Percentiles rank a stretch among this genome's conserved stretches.
Conservation (phyloP, 2,888 invertebrate genomes). For the Apotomis capreana region DNA sequence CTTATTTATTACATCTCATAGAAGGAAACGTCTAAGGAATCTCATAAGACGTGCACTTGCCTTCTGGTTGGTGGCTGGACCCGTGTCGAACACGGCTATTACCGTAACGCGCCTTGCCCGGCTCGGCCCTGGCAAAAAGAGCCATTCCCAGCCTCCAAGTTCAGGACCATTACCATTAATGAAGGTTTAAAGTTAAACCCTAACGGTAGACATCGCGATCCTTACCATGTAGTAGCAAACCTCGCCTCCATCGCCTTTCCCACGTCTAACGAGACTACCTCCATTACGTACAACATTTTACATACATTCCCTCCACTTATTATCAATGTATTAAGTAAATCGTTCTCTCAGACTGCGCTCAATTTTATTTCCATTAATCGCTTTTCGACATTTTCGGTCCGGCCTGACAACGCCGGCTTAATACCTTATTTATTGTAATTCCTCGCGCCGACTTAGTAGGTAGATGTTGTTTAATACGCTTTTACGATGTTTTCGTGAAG, state of each 20-base stretch:
- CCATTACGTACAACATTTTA: conserved; percentile 78
- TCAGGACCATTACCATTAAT: conserved; percentile 77
- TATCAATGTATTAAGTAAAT: conserved; percentile 81
- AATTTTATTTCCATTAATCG: conserved; percentile 80
- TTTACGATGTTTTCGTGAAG: conserved; percentile 79
- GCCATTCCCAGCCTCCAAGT: conserved; percentile 69
- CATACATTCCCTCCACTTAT: conserved; percentile 77
- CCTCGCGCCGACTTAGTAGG: conserved; percentile 71
- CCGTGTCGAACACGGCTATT: conserved; percentile 67
- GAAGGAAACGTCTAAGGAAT: conserved; percentile 32
- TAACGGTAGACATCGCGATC: conserved; percentile 77
- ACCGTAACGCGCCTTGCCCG: conserved; percentile 60
- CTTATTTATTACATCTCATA: conserved; percentile 12
- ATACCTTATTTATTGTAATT: conserved; percentile 79
- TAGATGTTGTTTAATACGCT: conserved; percentile 73
- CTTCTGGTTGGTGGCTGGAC: conserved; percentile 34
- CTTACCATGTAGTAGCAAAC: conserved; percentile 69
- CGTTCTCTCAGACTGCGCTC: conserved; percentile 70
- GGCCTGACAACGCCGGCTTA: conserved; percentile 68
- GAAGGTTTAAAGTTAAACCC: conserved; percentile 72
- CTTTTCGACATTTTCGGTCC: conserved; percentile 73
- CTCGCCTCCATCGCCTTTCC: conserved; percentile 63
- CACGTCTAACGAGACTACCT: conserved; percentile 81
- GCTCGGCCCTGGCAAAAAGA: conserved; percentile 66
- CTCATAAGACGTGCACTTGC: conserved; percentile 41